Percentiles rank a stretch among this genome's conserved stretches.
Conservation (phyloP, 2,113 vertebrate species). For the Tragelaphus imberbis region DNA sequence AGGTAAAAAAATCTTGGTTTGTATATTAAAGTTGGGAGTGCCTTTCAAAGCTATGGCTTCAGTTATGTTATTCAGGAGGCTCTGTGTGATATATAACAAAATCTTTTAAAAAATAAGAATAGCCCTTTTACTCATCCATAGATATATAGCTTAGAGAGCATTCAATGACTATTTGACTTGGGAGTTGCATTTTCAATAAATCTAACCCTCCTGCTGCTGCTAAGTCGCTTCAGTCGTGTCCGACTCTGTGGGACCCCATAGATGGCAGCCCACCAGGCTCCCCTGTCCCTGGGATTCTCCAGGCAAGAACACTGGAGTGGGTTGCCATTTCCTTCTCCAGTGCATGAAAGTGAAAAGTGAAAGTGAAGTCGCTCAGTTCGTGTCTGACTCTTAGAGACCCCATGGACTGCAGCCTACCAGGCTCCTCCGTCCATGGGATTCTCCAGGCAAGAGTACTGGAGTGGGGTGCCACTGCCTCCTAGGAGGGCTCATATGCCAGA, state of each 20-base stretch:
- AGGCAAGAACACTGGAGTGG: too few relatives aligned
- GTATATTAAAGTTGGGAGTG: conserved; percentile 39
- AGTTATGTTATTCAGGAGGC: neutral
- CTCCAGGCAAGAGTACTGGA: too few relatives aligned
- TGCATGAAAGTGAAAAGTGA: too few relatives aligned
- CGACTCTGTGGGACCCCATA: too few relatives aligned
- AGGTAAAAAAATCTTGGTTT: neutral
- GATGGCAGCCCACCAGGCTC: too few relatives aligned
- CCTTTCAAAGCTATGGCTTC: conserved; percentile 20
- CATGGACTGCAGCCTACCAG: too few relatives aligned
- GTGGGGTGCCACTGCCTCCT: neutral
- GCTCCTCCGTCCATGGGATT: too few relatives aligned
- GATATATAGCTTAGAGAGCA: neutral
- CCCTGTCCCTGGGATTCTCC: too few relatives aligned
- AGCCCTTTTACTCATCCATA: neutral
- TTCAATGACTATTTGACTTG: neutral
- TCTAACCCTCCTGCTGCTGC: neutral
- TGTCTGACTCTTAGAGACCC: too few relatives aligned
- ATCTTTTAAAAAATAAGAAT: neutral
- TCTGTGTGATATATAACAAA: conserved; percentile 36
- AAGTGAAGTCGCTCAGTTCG: too few relatives aligned
- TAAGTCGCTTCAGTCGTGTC: too few relatives aligned
- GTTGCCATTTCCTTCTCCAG: too few relatives aligned
- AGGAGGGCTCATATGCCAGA: conserved; percentile 5
- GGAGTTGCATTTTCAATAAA: conserved; percentile 58